Evolutionary conservation across 2,888 invertebrate species (phyloP).

Genomic region (Tetragonisca angustula): DNA sequence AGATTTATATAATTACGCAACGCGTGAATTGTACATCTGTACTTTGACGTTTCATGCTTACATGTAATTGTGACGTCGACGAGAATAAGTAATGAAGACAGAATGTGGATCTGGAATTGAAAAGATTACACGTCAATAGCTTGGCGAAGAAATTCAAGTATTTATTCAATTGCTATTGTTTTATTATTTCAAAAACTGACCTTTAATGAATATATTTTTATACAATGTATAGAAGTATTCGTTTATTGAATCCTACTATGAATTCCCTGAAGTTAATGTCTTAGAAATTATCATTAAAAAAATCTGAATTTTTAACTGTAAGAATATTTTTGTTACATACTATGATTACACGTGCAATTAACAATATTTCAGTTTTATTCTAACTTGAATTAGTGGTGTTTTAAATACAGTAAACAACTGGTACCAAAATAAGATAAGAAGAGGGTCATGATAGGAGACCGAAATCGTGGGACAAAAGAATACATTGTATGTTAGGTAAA

Average conservation of each 20-base stretch:
- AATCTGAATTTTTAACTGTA: not conserved
- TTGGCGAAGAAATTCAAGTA: not conserved
- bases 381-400: not conserved
- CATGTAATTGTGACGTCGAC: not conserved
- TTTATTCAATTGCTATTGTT: not conserved
- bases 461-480: no score
- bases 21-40: not conserved
- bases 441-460: no score
- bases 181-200: not conserved
- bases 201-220: constrained; percentile 21
- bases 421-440: no score
- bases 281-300: not conserved
- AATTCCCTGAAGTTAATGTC: not conserved
- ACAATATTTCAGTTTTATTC: not conserved
- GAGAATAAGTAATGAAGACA: constrained; percentile 3
- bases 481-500: no score
- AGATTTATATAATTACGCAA: not conserved
- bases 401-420: not conserved
- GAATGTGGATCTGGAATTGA: not conserved
- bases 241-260: not conserved
- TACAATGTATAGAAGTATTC: not conserved
- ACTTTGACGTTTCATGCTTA: not conserved
- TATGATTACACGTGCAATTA: not conserved
- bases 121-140: constrained; percentile 10
- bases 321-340: not conserved